These are phyloP conservation scores for Platycercus adscitus DNA, from an alignment of 2,113 vertebrate genomes.

Conservation along the genomic window DNA sequence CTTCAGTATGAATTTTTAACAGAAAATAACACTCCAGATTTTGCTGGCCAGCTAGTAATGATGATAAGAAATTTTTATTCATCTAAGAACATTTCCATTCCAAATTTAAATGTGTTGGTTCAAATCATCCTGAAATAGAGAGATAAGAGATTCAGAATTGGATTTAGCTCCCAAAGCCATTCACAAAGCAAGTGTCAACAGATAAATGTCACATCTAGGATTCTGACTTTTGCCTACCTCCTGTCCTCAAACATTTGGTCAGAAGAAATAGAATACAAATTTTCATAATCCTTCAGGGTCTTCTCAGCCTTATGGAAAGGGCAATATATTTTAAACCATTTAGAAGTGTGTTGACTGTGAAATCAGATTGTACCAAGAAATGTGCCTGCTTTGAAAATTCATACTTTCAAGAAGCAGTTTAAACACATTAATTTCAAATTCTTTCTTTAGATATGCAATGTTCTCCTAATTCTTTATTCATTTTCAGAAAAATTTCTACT, in stretches of 20 bases:
- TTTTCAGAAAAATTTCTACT: neutral
- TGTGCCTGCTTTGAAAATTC: slow-evolving; percentile 4
- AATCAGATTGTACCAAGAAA: slow-evolving; percentile 8
- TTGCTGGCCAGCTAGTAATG: neutral
- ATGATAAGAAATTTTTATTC: neutral
- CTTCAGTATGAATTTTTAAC: neutral
- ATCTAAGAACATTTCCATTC: neutral
- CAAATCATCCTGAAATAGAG: neutral
- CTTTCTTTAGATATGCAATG: neutral
- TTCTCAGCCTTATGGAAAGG: slow-evolving; percentile 8
- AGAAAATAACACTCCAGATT: neutral
- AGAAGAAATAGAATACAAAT: slow-evolving; percentile 21
- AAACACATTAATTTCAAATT: neutral
- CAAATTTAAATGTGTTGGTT: slow-evolving; percentile 10
- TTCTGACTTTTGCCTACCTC: slow-evolving; percentile 24
- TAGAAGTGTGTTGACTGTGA: neutral
- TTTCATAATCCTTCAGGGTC: slow-evolving; percentile 8
- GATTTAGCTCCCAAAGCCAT: neutral
- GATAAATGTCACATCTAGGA: neutral
- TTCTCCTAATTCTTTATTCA: neutral
- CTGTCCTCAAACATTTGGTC: slow-evolving; percentile 26
- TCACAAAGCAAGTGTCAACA: slow-evolving; percentile 16
- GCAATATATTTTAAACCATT: slow-evolving; percentile 36
- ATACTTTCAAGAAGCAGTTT: neutral
- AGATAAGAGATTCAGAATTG: slow-evolving; percentile 4